Evolutionary conservation across 2,797 vertebrate species (phyloP), one percentile per base, ranked within the genome.

Genomic region (Coregonus suidteri): DNA sequence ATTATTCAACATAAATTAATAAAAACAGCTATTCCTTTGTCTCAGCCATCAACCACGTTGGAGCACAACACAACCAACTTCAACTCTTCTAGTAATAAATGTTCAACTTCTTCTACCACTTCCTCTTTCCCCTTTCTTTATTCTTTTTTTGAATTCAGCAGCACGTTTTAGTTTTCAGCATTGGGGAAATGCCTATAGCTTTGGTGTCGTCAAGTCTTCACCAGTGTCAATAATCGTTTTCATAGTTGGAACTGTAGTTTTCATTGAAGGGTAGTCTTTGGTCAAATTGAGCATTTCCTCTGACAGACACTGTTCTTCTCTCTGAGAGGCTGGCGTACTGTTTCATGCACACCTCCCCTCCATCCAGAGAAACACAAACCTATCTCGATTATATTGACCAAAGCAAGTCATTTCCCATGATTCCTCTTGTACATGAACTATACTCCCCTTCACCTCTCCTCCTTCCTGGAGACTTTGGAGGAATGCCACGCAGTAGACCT

Each of bases 401-500:
- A 3, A 25, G 77, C 85, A 70, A 86, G 82, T n/a, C 20, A 37
- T 67, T 72, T 69, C 72, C 73, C 41, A 80, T 31, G 16, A 18
- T 41, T 76, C 75, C 51, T 54, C 6, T 47, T 9, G 31, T 72
- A 18, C 59, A 77, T 64, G 20, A 64, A 64, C 9, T 1, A 25
- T 25, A 64, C 59, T 52, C 59, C 14, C 13, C 56, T 47, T 95
- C 94, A 96, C 95, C 95, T 96, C 89, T 96, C 95, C 88, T 96
- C 95, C 90, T 96, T 96, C 88, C 95, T 91, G 56, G 95, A 96
- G 59, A 95, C 95, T 91, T 96, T 96, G 41, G 95, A 96, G 18
- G 95, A 96, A 88, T 96, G 95, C 95, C 95, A 96, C 0, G 95
- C 95, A 0, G 95, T 96, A 37, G 95, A 96, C 88, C 95, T 96